Evolutionary conservation across 2,888 invertebrate species (phyloP).

Genomic region (Dione juno): DNA sequence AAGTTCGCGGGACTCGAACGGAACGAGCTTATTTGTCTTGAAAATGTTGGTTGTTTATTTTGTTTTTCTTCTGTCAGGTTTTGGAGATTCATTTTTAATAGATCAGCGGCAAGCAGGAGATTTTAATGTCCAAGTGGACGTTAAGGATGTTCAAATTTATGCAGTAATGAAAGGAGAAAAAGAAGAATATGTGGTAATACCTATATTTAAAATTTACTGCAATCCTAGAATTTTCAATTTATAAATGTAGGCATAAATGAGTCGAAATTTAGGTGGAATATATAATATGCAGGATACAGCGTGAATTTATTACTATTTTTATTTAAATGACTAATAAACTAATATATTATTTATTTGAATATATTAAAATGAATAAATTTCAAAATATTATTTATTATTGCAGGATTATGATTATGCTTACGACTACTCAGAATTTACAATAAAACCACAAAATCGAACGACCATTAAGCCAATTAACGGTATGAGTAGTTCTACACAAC

Average conservation of each 20-base stretch:
- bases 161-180: conserved; percentile 85
- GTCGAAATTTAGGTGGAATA: no score
- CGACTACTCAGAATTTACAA: conserved; percentile 88
- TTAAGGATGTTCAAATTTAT: conserved; percentile 90
- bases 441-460: conserved; percentile 83
- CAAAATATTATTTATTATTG: conserved; percentile 51
- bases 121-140: conserved; percentile 90
- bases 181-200: conserved; percentile 84
- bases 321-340: not conserved
- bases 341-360: not conserved
- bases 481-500: conserved; percentile 51
- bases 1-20: conserved; percentile 62
- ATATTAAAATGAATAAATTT: not conserved
- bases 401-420: conserved; percentile 90
- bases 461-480: conserved; percentile 70
- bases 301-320: not conserved
- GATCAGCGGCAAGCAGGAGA: conserved; percentile 92
- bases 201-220: conserved; percentile 22
- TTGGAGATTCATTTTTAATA: conserved; percentile 58
- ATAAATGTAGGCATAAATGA: not conserved
- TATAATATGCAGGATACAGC: no score
- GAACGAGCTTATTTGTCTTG: conserved; percentile 47
- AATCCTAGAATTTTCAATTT: not conserved
- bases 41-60: conserved; percentile 40
- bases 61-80: conserved; percentile 39